Percentiles rank a stretch among this genome's conserved stretches.
Conservation (phyloP, 2,888 invertebrate genomes). For the Hedychridium roseum region DNA sequence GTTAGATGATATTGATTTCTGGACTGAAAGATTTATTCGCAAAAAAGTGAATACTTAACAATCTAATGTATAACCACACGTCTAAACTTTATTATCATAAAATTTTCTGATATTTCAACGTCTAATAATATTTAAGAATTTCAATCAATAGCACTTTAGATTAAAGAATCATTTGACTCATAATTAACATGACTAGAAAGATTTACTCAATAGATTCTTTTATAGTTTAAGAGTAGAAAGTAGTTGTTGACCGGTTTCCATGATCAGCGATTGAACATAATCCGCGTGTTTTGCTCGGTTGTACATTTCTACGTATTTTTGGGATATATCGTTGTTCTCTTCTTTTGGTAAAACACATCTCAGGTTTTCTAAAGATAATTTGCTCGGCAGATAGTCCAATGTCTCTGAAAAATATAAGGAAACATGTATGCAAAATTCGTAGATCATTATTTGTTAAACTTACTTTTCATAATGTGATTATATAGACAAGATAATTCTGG, state of each 20-base stretch:
- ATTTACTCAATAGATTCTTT: constrained; percentile 7
- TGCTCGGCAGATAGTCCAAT: constrained; percentile 56
- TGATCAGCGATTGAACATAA: constrained; percentile 61
- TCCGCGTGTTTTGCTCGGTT: constrained; percentile 61
- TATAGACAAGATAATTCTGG: constrained; percentile 45
- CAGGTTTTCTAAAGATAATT: constrained; percentile 55
- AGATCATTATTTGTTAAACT: constrained; percentile 9
- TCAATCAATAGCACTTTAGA: not conserved
- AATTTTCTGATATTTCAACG: too few relatives aligned
- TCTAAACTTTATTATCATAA: too few relatives aligned
- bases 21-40: too few relatives aligned
- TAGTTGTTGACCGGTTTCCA: constrained; percentile 62
- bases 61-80: too few relatives aligned
- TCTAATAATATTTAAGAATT: not conserved
- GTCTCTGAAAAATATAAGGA: constrained; percentile 51
- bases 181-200: not conserved
- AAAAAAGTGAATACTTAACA: too few relatives aligned
- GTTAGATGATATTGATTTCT: too few relatives aligned
- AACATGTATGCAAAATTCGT: too few relatives aligned
- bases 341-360: constrained; percentile 59
- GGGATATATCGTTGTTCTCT: constrained; percentile 51
- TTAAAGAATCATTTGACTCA: not conserved
- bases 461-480: constrained; percentile 56
- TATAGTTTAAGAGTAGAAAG: constrained; percentile 53
- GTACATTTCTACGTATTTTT: constrained; percentile 59